These are phyloP conservation scores for Leucopsar rothschildi DNA, from an alignment of 2,113 vertebrate genomes.

Conservation along the genomic window DNA sequence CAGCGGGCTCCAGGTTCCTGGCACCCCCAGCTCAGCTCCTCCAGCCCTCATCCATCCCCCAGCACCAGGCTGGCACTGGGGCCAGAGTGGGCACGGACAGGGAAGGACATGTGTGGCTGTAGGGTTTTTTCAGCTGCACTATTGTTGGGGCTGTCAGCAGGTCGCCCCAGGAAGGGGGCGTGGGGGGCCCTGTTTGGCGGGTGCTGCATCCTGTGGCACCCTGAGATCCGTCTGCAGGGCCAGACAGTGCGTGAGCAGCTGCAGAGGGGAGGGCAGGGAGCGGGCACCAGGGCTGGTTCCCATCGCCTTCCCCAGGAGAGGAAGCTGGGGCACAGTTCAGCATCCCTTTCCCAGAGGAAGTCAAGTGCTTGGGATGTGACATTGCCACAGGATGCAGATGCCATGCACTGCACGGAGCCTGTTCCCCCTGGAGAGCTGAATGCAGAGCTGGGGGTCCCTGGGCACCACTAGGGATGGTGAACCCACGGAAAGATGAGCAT, in stretches of 20 bases:
- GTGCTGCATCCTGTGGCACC: neutral
- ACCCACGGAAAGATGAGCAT: accelerated
- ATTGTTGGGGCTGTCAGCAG: neutral
- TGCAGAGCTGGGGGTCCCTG: neutral
- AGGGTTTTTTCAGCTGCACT: neutral
- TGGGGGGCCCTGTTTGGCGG: neutral
- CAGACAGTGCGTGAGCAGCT: neutral
- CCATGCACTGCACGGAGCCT: accelerated
- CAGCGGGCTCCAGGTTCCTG: neutral
- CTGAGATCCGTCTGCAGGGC: accelerated
- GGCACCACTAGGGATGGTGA: neutral
- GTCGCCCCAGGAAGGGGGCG: accelerated
- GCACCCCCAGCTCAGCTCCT: neutral
- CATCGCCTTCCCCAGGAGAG: accelerated
- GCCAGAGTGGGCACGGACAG: accelerated
- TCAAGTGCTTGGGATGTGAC: accelerated
- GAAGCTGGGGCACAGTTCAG: neutral
- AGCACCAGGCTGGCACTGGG: neutral
- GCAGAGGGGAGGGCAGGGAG: neutral
- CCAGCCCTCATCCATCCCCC: neutral
- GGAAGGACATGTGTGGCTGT: neutral
- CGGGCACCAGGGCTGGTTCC: neutral
- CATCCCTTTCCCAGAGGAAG: neutral
- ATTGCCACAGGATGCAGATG: neutral
- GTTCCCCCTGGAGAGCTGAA: accelerated